phyloP scores from a whole-genome alignment of 23 tunicate species.

The Oikopleura vanhoeffeni region DNA sequence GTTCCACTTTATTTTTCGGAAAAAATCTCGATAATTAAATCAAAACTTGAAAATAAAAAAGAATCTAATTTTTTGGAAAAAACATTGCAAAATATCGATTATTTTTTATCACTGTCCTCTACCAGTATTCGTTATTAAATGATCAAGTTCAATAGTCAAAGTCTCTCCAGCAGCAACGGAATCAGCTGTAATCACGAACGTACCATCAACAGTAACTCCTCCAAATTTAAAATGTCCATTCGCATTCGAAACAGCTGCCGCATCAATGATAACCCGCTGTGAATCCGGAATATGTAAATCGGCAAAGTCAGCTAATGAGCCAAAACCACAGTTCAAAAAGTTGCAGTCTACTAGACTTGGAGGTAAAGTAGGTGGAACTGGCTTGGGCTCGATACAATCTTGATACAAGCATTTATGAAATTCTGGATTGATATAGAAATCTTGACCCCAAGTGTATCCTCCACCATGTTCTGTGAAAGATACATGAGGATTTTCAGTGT shows the following conservation, averaged over 20 bases:
- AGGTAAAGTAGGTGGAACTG: neutral
- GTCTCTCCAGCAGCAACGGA: neutral
- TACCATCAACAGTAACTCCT: neutral
- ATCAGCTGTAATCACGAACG: neutral
- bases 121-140: neutral
- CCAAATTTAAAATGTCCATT: neutral
- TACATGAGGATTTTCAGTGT: slow-evolving; percentile 10
- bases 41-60: too few relatives aligned
- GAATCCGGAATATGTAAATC: neutral
- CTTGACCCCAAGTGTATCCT: neutral
- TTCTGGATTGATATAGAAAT: neutral
- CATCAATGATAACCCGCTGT: neutral
- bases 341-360: neutral
- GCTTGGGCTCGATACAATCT: neutral
- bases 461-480: too few relatives aligned
- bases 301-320: neutral
- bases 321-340: neutral
- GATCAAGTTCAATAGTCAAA: neutral
- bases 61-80: too few relatives aligned
- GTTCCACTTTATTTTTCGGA: too few relatives aligned
- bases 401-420: neutral
- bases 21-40: too few relatives aligned
- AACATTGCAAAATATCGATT: too few relatives aligned
- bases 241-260: neutral
- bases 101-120: too few relatives aligned